A percentile compares a stretch with the other conserved stretches of the same genome.
These are phyloP conservation scores for Odontomachus brunneus DNA, from an alignment of 1,140 invertebrate species.

Conservation along the genomic window DNA sequence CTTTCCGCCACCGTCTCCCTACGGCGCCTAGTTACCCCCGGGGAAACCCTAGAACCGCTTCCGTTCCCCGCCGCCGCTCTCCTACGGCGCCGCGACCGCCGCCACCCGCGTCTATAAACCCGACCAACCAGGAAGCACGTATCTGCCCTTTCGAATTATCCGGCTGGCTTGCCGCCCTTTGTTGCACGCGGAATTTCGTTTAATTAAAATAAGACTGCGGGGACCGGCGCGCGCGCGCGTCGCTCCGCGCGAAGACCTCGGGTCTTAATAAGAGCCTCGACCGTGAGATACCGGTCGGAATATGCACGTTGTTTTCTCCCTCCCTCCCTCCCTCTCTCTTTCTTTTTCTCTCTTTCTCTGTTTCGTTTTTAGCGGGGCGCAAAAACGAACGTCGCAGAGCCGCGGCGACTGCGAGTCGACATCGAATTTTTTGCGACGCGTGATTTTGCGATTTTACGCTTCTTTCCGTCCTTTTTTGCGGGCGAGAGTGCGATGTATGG, in stretches of 20 bases:
- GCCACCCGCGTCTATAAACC: constrained; percentile 70
- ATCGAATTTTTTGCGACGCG: too few species aligned
- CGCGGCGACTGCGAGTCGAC: too few species aligned
- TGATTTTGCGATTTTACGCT: too few species aligned
- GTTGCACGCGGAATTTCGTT: constrained; percentile 75
- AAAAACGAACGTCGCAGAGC: too few species aligned
- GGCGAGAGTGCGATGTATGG: too few species aligned
- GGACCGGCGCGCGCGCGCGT: constrained; percentile 6
- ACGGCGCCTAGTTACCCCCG: constrained; percentile 76
- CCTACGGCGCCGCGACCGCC: constrained; percentile 60
- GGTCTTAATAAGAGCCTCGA: constrained; percentile 45
- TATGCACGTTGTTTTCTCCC: neutral
- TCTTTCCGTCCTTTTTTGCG: too few species aligned
- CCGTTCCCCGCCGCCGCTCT: constrained; percentile 63
- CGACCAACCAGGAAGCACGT: constrained; percentile 77
- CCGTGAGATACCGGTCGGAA: neutral
- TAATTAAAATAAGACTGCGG: constrained; percentile 75
- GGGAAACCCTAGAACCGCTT: constrained; percentile 73
- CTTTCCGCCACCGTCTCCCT: constrained; percentile 57
- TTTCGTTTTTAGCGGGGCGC: too few species aligned
- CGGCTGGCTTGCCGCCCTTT: constrained; percentile 75
- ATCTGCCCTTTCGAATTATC: constrained; percentile 77
- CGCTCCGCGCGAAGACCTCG: constrained; percentile 24
- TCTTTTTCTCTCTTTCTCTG: neutral
- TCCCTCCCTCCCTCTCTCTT: constrained; percentile 9